Evolutionary conservation across 2,113 vertebrate genomes (phyloP).

Genomic region (Anser brachyrhynchus): DNA sequence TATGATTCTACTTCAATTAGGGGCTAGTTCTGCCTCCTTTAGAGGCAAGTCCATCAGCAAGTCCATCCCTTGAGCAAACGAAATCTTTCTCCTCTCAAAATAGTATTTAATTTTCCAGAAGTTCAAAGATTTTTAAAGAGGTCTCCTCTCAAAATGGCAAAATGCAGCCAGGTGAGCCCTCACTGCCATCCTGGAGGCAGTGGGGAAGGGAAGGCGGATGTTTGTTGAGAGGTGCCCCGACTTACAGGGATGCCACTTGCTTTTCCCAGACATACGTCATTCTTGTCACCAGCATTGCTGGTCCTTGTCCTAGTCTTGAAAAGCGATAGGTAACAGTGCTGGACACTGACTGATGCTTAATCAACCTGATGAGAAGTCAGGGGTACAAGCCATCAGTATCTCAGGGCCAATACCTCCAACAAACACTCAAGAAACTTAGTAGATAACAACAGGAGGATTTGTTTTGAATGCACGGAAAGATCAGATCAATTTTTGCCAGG

Average conservation of each 20-base stretch:
- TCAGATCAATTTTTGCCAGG: neutral
- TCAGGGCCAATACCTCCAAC: neutral
- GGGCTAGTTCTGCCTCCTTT: neutral
- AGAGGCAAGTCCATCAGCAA: neutral
- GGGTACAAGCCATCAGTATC: neutral
- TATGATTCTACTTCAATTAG: neutral
- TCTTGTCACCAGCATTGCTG: neutral
- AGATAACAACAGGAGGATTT: neutral
- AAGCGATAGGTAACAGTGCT: neutral
- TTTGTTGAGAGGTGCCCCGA: neutral
- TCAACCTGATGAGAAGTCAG: neutral
- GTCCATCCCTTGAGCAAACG: neutral
- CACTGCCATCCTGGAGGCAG: neutral
- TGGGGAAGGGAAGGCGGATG: neutral
- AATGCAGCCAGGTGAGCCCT: neutral
- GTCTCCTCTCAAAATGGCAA: neutral
- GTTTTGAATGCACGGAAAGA: neutral
- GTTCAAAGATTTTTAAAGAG: neutral
- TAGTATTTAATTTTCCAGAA: neutral
- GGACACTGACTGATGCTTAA: neutral
- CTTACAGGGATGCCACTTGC: rapidly evolving
- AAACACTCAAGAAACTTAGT: neutral
- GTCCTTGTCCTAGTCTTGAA: neutral
- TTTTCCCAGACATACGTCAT: neutral
- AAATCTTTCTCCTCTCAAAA: neutral